Base-by-base conservation (phyloP, 2,113 vertebrate species). In the Gambusia affinis region DNA sequence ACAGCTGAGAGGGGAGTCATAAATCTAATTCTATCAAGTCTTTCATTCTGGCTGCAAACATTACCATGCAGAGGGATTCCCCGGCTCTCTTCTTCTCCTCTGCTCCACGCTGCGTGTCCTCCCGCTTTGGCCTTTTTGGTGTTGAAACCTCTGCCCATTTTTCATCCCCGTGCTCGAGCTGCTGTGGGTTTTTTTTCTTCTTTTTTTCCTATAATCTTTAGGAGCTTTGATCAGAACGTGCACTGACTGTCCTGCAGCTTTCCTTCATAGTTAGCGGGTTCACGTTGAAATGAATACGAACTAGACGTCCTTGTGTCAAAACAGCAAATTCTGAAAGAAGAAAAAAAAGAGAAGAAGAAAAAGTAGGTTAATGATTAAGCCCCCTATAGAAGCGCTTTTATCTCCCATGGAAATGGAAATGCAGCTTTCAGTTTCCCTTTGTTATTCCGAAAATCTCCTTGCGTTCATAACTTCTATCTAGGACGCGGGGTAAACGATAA, bases 51-150 rank as follows among this genome's bases (percentile, higher is more conserved):
- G 95, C 96, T 94, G 95, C 95, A 95, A 96, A 93, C 93, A 95
- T 96, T 95, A 93, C 94, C 95, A 95, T 95, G 95, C 96, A 94
- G 94, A 96, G 95, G 94, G 93, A 95, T 95, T 95, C 92, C 95
- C 91, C 92, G 5, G 12, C 61, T 63, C 61, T 30, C 93, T 94
- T 93, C 88, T 75, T 92, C 92, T 92, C 92, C 73, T 90, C 90
- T 91, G 90, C 79, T 83, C 91, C 93, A 93, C 86, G 74, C 87
- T 83, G 76, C 94, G 92, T 94, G 96, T 96, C 94, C 91, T 82
- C 78, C 35, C 70, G 61, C 76, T 82, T 80, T 82, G 51, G 72
- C 84, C 88, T 88, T 94, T 94, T 94, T 92, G 92, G 90, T 94
- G 93, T 93, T 94, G 94, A 95, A 94, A 94, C 92, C 89, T 90